Base-by-base conservation (phyloP, 1,140 invertebrate species). In the Drosophila nebulosa region DNA sequence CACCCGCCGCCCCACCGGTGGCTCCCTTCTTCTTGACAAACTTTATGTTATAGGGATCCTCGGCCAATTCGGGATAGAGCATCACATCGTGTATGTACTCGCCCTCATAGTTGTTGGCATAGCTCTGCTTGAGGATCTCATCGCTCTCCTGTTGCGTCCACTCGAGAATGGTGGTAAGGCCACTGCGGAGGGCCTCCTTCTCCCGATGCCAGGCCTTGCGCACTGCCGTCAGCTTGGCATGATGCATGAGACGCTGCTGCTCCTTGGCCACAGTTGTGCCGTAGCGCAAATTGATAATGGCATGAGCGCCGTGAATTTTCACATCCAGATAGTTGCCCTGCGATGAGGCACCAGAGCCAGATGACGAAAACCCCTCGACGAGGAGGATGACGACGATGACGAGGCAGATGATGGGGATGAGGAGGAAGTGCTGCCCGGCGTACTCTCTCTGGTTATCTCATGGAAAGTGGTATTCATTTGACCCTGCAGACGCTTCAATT, bases 401-500 rank as follows among this genome's bases (percentile, higher is more conserved):
- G 26, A 12, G 6, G 62, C 30, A 5, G 27, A 21, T 1, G 32
- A 24, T 4, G 56, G 1, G 3, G 53, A 56, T 36, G 30, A 30
- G 16, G 27, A 16, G 52, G 27, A 35, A 0, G 26, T 18, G 5
- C 56, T 64, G 1, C 60, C 36, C 6, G 75, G 16, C 1, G 77
- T 22, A 0, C 94, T 94, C 77, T 96, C 96, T 36, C 94, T 94
- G 0, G 92, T 92, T 3, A 94, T 94, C 83, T 97, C 96, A 89
- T 98, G 97, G 93, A 97, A 97, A 1, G 97, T 98, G 9, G 98
- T 96, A 92, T 99, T 99, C 14, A 99, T 95, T 91, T 97, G 96
- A 6, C 97, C 96, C 74, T 97, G 97, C 63, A 98, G 93, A 14
- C 96, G 93, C 91, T 98, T 97, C 64, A 99, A 92, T 77, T 97